Conservation (phyloP, 53 echinoderm and acorn worm genomes). For the Temnopleurus reevesii region DNA sequence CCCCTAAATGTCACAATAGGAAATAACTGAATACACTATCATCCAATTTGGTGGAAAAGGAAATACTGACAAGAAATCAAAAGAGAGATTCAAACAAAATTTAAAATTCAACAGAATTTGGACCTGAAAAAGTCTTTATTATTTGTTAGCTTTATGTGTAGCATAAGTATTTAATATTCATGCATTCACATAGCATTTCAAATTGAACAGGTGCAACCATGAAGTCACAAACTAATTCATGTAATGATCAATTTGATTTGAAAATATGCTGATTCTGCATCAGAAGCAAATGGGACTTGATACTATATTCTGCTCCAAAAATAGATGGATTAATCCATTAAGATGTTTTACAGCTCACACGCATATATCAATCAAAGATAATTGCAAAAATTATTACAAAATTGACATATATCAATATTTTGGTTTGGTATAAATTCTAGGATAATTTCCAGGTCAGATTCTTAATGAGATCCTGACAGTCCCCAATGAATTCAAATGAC, state of each 20-base stretch:
- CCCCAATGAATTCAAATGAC: neutral
- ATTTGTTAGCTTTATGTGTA: neutral
- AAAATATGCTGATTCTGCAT: neutral
- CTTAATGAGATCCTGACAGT: neutral
- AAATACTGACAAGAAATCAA: no score
- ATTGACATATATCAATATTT: neutral
- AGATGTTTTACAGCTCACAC: no score
- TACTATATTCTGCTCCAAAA: neutral
- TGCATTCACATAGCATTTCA: no score
- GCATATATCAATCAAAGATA: neutral
- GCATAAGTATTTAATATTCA: neutral
- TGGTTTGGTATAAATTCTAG: neutral
- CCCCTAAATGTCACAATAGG: no score
- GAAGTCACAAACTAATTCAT: neutral
- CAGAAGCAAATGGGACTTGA: neutral
- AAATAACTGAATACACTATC: no score
- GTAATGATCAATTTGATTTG: neutral
- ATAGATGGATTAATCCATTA: neutral
- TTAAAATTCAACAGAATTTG: no score
- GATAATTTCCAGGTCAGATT: conserved; percentile 4
- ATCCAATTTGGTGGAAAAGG: no score
- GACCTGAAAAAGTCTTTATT: no score
- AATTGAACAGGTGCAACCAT: neutral
- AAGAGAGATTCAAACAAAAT: no score
- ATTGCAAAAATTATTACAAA: neutral